These are phyloP conservation scores for Morpho achilles DNA, from an alignment of 2,888 invertebrate genomes.

Conservation along the genomic window DNA sequence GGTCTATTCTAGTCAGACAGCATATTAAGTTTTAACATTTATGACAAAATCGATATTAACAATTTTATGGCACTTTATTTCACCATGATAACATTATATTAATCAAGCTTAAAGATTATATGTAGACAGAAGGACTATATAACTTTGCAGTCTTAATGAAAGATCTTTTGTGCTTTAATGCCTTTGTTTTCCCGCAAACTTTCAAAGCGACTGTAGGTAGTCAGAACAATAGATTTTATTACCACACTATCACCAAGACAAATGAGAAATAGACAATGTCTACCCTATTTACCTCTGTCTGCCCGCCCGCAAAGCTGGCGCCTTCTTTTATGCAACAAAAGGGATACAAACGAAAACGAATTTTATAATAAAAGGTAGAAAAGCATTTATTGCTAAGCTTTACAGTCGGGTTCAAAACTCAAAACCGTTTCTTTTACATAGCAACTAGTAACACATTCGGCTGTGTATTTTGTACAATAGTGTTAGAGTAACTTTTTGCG, in stretches of 20 bases:
- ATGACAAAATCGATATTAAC: no score
- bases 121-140: constrained; percentile 2
- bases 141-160: constrained; percentile 31
- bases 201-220: constrained; percentile 32
- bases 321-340: constrained; percentile 58
- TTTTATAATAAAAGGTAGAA: constrained; percentile 40
- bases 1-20: no score
- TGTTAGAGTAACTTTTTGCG: constrained; percentile 41
- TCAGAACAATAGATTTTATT: constrained; percentile 61
- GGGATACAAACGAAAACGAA: constrained; percentile 40
- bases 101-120: no score
- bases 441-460: constrained; percentile 38
- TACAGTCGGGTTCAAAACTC: constrained; percentile 58
- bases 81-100: no score
- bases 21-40: no score
- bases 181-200: constrained; percentile 33
- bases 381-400: constrained; percentile 56
- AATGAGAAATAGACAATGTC: constrained; percentile 71
- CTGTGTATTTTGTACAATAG: constrained; percentile 25
- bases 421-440: constrained; percentile 66
- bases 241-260: constrained; percentile 68
- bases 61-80: no score
- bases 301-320: constrained; percentile 59
- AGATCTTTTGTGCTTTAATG: constrained; percentile 28
- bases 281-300: constrained; percentile 67